phyloP scores from a whole-genome alignment of 2,797 vertebrate genomes.

The Phrynocephalus forsythii region DNA sequence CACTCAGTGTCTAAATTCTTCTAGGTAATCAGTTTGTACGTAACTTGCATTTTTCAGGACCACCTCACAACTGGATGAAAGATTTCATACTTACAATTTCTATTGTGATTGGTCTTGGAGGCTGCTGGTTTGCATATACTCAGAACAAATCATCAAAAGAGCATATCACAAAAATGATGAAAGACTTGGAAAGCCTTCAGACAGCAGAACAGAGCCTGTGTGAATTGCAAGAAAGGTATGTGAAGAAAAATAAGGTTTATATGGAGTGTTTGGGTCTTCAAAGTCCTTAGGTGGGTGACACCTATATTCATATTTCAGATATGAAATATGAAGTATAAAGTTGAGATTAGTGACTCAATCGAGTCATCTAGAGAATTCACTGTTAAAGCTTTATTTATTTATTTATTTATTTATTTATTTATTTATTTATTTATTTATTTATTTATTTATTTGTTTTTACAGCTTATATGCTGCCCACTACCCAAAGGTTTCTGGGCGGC shows the following conservation, averaged over 20 bases:
- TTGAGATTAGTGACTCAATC: background rate
- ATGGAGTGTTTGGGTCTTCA: background rate
- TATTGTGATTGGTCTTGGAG: slow-evolving; percentile 95
- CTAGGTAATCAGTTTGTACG: too few relatives aligned
- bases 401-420: too few relatives aligned
- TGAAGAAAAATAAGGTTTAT: slow-evolving; percentile 12
- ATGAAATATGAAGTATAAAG: too few relatives aligned
- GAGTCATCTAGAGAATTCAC: background rate
- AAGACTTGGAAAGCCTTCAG: slow-evolving; percentile 95
- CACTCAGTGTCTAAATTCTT: background rate
- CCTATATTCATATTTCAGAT: too few relatives aligned
- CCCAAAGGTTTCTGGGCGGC: too few relatives aligned
- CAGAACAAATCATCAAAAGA: slow-evolving; percentile 97
- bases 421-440: too few relatives aligned
- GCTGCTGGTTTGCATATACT: slow-evolving; percentile 98
- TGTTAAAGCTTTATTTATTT: too few relatives aligned
- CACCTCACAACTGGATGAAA: slow-evolving; percentile 97
- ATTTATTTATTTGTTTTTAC: too few relatives aligned
- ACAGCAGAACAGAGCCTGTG: slow-evolving; percentile 92
- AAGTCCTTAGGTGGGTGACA: background rate
- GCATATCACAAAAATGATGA: slow-evolving; percentile 98
- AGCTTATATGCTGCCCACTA: too few relatives aligned
- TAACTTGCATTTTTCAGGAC: slow-evolving; percentile 71
- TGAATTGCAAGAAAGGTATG: slow-evolving; percentile 94
- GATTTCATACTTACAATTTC: slow-evolving; percentile 96